Conservation (phyloP, 1,140 invertebrate species). For the Potamilus streckersoni region DNA sequence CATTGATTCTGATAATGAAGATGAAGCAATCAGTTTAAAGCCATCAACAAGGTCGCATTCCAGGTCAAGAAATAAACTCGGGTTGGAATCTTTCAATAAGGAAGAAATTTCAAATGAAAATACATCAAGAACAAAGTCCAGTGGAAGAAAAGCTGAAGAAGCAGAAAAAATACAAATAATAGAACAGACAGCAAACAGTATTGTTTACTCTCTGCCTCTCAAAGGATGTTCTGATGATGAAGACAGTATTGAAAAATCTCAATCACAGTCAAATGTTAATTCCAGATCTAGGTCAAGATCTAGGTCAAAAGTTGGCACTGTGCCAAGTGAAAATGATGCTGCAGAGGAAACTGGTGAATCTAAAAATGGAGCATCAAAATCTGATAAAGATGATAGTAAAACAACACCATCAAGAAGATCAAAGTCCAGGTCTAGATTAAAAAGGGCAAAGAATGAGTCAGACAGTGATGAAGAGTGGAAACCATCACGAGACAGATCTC, state of each 20-base stretch:
- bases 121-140: background rate
- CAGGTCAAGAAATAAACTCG: background rate
- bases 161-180: background rate
- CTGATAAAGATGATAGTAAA: background rate
- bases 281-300: conserved; percentile 7
- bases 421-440: background rate
- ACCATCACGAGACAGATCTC: too few species aligned
- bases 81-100: conserved; percentile 7
- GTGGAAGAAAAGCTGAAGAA: background rate
- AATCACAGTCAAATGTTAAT: too few species aligned
- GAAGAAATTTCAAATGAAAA: conserved; percentile 22
- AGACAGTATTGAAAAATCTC: too few species aligned
- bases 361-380: background rate
- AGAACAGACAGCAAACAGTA: too few species aligned
- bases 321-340: too few species aligned
- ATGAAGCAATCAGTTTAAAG: background rate
- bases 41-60: background rate
- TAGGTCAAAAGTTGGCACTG: background rate
- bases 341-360: background rate
- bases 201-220: too few species aligned
- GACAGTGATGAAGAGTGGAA: background rate
- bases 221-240: too few species aligned
- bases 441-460: background rate
- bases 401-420: background rate
- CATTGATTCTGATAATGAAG: background rate